phyloP scores from a whole-genome alignment of 2,113 vertebrate genomes.

The Ia io region DNA sequence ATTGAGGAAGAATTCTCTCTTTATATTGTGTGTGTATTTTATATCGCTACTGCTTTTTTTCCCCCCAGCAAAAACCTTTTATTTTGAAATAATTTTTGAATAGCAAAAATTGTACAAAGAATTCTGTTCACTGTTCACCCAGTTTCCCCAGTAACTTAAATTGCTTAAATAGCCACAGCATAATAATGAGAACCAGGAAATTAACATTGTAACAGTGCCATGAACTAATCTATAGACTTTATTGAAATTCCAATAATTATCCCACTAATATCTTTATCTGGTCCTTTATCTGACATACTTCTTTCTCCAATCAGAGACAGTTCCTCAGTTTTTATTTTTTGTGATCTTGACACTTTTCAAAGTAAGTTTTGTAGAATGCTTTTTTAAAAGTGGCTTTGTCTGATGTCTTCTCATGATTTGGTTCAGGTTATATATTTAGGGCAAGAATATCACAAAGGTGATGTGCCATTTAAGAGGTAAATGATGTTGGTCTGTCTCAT shows the following conservation, averaged over 20 bases:
- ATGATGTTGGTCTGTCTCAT: background rate
- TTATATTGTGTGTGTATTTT: background rate
- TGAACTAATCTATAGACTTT: background rate
- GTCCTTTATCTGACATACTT: background rate
- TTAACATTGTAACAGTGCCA: background rate
- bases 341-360: background rate
- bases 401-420: background rate
- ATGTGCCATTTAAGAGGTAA: background rate
- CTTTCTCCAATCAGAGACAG: background rate
- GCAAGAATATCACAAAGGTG: background rate
- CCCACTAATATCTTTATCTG: background rate
- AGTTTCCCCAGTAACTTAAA: background rate
- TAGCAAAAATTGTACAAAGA: slow-evolving; percentile 2
- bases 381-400: background rate
- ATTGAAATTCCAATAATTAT: background rate
- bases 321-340: background rate
- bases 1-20: background rate
- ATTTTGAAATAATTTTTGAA: slow-evolving; percentile 9
- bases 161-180: background rate
- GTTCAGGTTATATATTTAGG: background rate
- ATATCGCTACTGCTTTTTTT: background rate
- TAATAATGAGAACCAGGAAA: background rate
- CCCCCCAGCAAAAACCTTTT: background rate
- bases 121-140: background rate
- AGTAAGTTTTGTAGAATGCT: background rate